phyloP scores from a whole-genome alignment of 2,888 invertebrate species.

The Spisula solida region DNA sequence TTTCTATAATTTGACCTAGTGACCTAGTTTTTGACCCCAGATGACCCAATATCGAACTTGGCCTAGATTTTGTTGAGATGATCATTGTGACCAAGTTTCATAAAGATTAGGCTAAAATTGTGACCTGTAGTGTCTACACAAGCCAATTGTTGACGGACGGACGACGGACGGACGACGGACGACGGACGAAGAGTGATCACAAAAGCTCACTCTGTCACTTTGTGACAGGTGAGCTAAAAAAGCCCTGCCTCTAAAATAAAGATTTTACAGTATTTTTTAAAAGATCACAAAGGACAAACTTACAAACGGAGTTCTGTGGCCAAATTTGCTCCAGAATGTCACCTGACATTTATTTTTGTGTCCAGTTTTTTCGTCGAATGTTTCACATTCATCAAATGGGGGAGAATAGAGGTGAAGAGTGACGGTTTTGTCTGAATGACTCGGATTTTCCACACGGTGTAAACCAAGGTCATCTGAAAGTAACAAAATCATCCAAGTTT shows the following conservation, averaged over 20 bases:
- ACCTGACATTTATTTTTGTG: constrained; percentile 91
- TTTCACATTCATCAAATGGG: constrained; percentile 95
- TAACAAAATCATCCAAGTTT: constrained; percentile 16
- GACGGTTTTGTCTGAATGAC: constrained; percentile 95
- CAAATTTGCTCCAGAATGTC: constrained; percentile 97
- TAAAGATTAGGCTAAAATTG: too few species aligned
- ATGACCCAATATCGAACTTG: too few species aligned
- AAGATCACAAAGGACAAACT: constrained; percentile 49
- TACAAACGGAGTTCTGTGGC: constrained; percentile 90
- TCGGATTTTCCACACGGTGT: constrained; percentile 98
- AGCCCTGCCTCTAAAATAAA: neutral
- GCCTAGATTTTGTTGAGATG: too few species aligned
- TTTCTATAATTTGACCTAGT: too few species aligned
- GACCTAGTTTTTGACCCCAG: too few species aligned
- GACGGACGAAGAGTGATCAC: too few species aligned
- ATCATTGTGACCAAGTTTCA: too few species aligned
- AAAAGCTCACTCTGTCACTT: too few species aligned
- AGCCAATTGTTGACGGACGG: too few species aligned
- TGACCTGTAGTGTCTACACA: too few species aligned
- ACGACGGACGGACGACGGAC: too few species aligned
- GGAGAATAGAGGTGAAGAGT: constrained; percentile 98
- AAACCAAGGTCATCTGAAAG: constrained; percentile 95
- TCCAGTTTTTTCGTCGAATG: constrained; percentile 97
- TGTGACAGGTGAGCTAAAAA: too few species aligned
- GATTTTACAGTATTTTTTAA: neutral